Conservation (phyloP, 2,113 vertebrate species). For the Cyprinodon tularosa region DNA sequence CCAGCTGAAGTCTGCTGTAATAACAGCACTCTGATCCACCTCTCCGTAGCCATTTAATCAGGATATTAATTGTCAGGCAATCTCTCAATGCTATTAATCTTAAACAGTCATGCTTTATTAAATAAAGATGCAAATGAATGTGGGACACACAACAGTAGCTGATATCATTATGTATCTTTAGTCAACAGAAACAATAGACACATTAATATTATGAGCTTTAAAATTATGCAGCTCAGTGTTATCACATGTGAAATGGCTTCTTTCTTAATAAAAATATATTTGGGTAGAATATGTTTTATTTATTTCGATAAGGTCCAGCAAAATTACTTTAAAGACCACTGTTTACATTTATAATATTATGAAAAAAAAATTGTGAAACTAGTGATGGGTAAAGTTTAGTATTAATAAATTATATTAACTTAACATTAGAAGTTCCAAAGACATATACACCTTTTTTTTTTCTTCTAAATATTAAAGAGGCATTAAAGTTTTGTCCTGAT, state of each 20-base stretch:
- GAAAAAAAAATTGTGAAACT: too few species aligned
- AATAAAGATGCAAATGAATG: slow-evolving; percentile 70
- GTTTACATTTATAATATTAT: too few species aligned
- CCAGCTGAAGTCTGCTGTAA: slow-evolving; percentile 65
- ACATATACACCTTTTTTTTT: too few species aligned
- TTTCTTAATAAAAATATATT: slow-evolving; percentile 1
- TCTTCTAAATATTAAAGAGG: too few species aligned
- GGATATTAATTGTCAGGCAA: slow-evolving; percentile 74
- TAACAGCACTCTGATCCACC: slow-evolving; percentile 49
- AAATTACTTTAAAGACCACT: too few species aligned
- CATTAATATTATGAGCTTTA: slow-evolving; percentile 21
- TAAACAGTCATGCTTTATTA: slow-evolving; percentile 69
- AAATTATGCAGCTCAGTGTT: slow-evolving; percentile 16
- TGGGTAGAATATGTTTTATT: slow-evolving; percentile 2
- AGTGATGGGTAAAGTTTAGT: too few species aligned
- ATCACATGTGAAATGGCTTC: slow-evolving; percentile 24
- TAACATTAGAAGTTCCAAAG: too few species aligned
- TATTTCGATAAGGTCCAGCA: slow-evolving; percentile 1
- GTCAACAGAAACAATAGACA: slow-evolving; percentile 33
- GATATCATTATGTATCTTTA: slow-evolving; percentile 45
- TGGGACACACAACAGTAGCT: slow-evolving; percentile 45
- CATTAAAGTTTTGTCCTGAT: too few species aligned
- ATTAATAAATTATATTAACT: too few species aligned
- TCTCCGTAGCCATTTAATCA: slow-evolving; percentile 63
- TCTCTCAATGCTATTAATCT: slow-evolving; percentile 71